phyloP scores from a whole-genome alignment of 2,797 vertebrate species.

The Onychomys arenicola region DNA sequence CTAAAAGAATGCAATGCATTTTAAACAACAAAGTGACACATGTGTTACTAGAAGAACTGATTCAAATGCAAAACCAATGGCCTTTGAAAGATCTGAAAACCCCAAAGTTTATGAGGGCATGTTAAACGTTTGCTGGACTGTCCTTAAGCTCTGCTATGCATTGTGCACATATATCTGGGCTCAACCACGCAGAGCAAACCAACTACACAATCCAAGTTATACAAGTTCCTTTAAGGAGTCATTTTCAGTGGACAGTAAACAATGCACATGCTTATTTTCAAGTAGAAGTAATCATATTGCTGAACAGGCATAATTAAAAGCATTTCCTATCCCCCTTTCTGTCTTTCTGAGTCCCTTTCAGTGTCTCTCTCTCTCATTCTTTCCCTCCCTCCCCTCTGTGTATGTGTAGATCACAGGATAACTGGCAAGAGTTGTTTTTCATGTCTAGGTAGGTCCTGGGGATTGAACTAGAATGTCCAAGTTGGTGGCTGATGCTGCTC shows the following conservation, averaged over 20 bases:
- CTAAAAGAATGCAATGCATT: conserved; percentile 70
- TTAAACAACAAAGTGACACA: conserved; percentile 66
- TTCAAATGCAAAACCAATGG: conserved; percentile 61
- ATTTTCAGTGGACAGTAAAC: not conserved
- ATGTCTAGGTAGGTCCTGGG: too few relatives aligned
- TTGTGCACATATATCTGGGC: not conserved
- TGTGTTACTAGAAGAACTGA: conserved; percentile 35
- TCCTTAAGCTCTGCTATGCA: not conserved
- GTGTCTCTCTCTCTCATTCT: not conserved
- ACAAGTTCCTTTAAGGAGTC: not conserved
- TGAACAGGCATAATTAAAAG: not conserved
- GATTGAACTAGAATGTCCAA: not conserved
- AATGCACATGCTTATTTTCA: conserved; percentile 24
- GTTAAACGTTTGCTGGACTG: not conserved
- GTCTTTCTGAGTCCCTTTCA: not conserved
- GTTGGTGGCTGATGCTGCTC: not conserved
- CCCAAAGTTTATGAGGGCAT: conserved; percentile 30
- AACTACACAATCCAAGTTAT: not conserved
- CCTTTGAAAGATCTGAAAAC: conserved; percentile 55
- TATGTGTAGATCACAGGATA: not conserved
- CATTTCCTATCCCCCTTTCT: not conserved
- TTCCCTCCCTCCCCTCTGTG: too few relatives aligned
- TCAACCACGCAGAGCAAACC: not conserved
- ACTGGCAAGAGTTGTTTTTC: not conserved
- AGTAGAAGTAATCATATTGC: conserved; percentile 52